phyloP scores from a whole-genome alignment of 2,113 vertebrate genomes.

The Leuciscus idus region DNA sequence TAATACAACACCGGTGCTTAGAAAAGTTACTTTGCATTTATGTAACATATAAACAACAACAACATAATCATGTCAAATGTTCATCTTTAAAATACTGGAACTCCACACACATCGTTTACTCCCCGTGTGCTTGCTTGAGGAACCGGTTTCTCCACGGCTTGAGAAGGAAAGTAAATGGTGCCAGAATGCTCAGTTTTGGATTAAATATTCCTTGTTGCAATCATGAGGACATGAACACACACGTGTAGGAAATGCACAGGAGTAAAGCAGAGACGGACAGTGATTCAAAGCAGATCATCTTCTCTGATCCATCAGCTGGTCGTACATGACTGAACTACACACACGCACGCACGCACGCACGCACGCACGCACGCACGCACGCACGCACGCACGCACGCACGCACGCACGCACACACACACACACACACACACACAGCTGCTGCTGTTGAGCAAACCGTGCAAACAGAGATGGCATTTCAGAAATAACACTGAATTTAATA shows the following conservation, averaged over 20 bases:
- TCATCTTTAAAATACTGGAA: background rate
- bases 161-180: background rate
- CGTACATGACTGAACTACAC: background rate
- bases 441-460: background rate
- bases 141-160: background rate
- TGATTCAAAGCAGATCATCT: background rate
- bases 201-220: background rate
- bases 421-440: no score
- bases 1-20: conserved; percentile 19
- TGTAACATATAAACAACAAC: background rate
- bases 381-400: no score
- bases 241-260: background rate
- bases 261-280: background rate
- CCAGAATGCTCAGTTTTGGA: background rate
- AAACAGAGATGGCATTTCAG: background rate
- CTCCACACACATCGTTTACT: no score
- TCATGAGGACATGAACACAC: background rate
- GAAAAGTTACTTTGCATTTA: conserved; percentile 23
- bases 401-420: no score
- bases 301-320: background rate
- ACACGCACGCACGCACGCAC: background rate
- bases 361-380: no score
- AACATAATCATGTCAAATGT: background rate
- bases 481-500: background rate
- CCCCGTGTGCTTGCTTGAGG: no score